phyloP scores from a whole-genome alignment of 92 coral and sea anemone species.

The Porites lobata region DNA sequence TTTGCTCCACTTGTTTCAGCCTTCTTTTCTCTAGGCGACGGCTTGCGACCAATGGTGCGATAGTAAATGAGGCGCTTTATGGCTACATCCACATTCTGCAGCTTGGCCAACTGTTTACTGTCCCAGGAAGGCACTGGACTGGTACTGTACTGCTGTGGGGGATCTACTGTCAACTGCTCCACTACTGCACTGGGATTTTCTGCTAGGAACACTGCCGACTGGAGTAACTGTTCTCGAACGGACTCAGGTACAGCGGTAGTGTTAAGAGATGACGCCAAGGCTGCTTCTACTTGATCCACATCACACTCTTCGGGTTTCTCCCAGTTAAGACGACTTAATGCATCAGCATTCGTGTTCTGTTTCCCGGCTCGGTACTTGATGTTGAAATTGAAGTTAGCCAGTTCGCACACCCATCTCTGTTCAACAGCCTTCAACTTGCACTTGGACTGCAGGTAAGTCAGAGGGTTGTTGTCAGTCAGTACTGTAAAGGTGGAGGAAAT shows the following conservation, averaged over 20 bases:
- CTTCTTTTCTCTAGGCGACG: not conserved
- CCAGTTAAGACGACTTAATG: conserved; percentile 31
- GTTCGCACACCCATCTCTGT: conserved; percentile 53
- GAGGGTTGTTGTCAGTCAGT: conserved; percentile 55
- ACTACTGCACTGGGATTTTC: not conserved
- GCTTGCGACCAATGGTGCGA: conserved; percentile 16
- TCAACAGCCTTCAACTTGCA: conserved; percentile 58
- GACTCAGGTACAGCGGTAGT: conserved; percentile 25
- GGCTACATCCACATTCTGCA: conserved; percentile 40
- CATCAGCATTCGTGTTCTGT: conserved; percentile 56
- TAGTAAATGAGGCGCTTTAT: conserved; percentile 21
- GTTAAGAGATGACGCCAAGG: conserved; percentile 15
- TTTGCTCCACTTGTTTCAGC: not conserved
- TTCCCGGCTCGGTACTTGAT: conserved; percentile 53
- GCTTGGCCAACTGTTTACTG: conserved; percentile 9
- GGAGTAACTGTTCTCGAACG: not conserved
- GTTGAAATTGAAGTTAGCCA: conserved; percentile 50
- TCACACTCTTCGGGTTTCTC: conserved; percentile 17
- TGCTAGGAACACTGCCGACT: conserved; percentile 23
- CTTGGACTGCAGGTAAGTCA: conserved; percentile 54
- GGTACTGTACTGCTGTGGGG: conserved; percentile 11
- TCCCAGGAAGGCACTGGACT: conserved; percentile 30
- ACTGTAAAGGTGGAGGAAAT: conserved; percentile 38
- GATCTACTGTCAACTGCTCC: not conserved
- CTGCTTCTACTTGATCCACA: conserved; percentile 13